Percentiles rank a stretch among this genome's conserved stretches.
Evolutionary conservation across 2,888 invertebrate genomes (phyloP).

Genomic region (Cepaea hortensis): DNA sequence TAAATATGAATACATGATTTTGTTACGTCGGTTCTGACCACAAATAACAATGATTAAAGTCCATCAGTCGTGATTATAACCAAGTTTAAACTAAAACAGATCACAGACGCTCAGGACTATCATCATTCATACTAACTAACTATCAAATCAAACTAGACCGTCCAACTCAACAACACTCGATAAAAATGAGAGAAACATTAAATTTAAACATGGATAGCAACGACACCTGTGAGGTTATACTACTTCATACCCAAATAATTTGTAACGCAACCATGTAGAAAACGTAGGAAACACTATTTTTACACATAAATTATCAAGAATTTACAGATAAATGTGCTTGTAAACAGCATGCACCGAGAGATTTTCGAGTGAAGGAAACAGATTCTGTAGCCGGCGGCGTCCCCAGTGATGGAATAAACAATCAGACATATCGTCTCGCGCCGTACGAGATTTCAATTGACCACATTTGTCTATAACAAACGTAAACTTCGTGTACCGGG

Average conservation of each 20-base stretch:
- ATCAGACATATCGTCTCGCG: constrained; percentile 12
- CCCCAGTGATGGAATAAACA: constrained; percentile 52
- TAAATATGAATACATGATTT: too few species aligned
- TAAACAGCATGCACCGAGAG: neutral
- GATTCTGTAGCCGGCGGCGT: constrained; percentile 47
- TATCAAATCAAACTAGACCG: neutral
- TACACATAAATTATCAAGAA: neutral
- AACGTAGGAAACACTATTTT: constrained; percentile 7
- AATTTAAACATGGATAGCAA: constrained; percentile 29
- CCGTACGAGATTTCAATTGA: constrained; percentile 16
- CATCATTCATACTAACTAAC: neutral
- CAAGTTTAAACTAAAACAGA: neutral
- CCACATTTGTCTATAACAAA: constrained; percentile 10
- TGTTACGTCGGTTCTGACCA: too few species aligned
- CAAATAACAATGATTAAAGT: too few species aligned
- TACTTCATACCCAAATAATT: neutral
- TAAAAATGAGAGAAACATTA: neutral
- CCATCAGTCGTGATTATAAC: too few species aligned
- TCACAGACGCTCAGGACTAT: neutral
- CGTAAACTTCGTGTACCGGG: neutral
- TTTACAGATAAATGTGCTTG: neutral
- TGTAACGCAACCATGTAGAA: neutral
- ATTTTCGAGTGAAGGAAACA: neutral
- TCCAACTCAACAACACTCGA: neutral
- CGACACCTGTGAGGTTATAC: neutral